Base-by-base conservation (phyloP, 1,140 invertebrate genomes). In the Monochamus saltuarius region DNA sequence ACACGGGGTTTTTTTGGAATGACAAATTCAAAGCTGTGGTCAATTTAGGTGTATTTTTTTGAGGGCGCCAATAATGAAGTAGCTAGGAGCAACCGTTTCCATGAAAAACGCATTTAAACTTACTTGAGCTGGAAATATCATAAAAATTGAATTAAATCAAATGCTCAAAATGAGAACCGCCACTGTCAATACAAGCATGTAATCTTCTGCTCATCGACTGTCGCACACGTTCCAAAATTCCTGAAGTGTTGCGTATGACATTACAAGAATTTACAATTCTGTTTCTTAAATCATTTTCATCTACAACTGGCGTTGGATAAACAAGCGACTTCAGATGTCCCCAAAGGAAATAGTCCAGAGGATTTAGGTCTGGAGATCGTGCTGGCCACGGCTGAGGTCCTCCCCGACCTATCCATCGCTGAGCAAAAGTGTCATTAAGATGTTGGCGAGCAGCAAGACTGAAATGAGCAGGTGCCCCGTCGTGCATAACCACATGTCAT, bases 311-410 rank as follows among this genome's bases (percentile, higher is more conserved):
- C 22, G 22, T 29, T 29, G 16, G 13, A 39, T 54, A 54, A 42
- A 39, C 37, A 40, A 54, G 52, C 38, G 52, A 54, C 42, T 52
- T 52, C 50, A 52, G 4, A n/a, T n/a, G 37, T 14, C 36, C 37
- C 22, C 52, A 54, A 29, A 54, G 39, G 37, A 54, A 54, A 54
- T 40, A 17, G 52, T 54, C 39, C 8, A 54, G 4, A 40, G 36
- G 52, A 54, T 54, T 54, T 39, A 54, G 38, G 16, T 54, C 37
- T 39, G 39, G 22, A 19, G 52, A 54, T 40, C 37, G 36, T 40
- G 52, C 6, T 54, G 52, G 37, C 52, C 35, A 54, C 8, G 17
- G 8, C 36, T 40, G 36, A 54, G 37, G 52, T 54, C 52, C 36
- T 40, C 37, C 8, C 7, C 52, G 52, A 54, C 37, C 52, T 40